Base-by-base conservation (phyloP, 64 coral and sea anemone species). In the Acropora yongei region DNA sequence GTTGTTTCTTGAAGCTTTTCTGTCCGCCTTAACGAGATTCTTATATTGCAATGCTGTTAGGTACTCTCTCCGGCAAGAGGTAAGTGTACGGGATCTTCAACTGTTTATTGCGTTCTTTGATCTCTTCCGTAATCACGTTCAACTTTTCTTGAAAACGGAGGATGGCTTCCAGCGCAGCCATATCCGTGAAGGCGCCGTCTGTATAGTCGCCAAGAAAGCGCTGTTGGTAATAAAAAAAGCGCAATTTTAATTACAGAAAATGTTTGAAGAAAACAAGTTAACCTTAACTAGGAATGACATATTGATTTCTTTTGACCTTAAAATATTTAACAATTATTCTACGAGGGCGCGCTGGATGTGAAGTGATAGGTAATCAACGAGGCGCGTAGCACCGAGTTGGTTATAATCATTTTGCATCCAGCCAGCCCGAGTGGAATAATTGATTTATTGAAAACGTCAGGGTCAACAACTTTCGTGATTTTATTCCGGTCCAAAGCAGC, bases 11-110 rank as follows among this genome's bases (percentile, higher is more conserved):
- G 6, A 63, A 2, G 6, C 16, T 63, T 14, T 63, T 63, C 18
- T 39, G 39, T 71, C 68, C 68, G 39, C 68, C 75, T 48, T 78
- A 4, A 13, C 46, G 18, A 5, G 4, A 1, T 46, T 44, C 46
- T 41, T 94, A 98, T 40, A 98, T 98, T 40, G 93, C 93, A 12
- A 95, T 90, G 49, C 96, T 95, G 78, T 98, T 98, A 2, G 96
- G 93, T 14, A 93, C 69, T 66, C 87, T 83, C 46, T 95, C 96
- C 3, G 96, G 96, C 0, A 95, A 88, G 41, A 98, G 74, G 4
- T 93, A 95, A 17, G 19, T 10, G 83, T 98, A 98, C 0, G 96
- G 96, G 68, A 88, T 90, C 12, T 95, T 88, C 42, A 98, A 44
- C 1, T 47, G 57, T 58, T 95, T 77, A 68, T 98, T 98, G 46